Base-by-base conservation (phyloP, 2,888 invertebrate species). In the Athalia cordata region DNA sequence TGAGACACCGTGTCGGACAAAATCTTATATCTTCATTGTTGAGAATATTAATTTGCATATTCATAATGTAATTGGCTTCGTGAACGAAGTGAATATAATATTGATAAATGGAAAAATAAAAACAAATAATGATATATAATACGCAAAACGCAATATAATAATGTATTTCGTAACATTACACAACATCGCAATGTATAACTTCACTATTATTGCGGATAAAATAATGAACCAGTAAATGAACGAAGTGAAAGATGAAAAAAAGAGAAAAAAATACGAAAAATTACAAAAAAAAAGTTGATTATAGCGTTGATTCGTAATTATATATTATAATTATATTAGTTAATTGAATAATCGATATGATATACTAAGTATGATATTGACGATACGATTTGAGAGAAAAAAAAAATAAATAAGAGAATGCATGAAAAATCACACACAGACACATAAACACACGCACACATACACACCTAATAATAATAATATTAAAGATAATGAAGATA, bases 261-360 rank as follows among this genome's bases (percentile, higher is more conserved):
- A 78, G 80, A 82, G 81, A 81, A 78, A 80, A 82, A 82, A 77
- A 62, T 29, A 79, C 81, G 79, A 66, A 75, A 55, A 77, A 57
- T n/a, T 66, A 77, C 74, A 79, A 6, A 8, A 11, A 67, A 79
- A 81, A 80, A 80, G 84, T 83, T 86, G 87, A 87, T 86, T 85
- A 87, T 89, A 88, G 87, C 85, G 87, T 89, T 89, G 87, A 87
- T 87, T 88, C 87, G 87, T 87, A 88, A 88, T 87, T 29, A 29
- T 29, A 29, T 29, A 29, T 29, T 29, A 29, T 29, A 29, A 29
- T 29, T 88, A 84, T 88, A 87, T 87, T 87, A 86, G 88, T 87
- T 87, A 87, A 87, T 61, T 87, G 86, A 86, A 47, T 77, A 74
- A 61, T 65, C 11, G 50, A 52, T 88, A 88, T 88, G 88, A 88